phyloP scores from a whole-genome alignment of 2,113 vertebrate species.

The Oncorhynchus tshawytscha region DNA sequence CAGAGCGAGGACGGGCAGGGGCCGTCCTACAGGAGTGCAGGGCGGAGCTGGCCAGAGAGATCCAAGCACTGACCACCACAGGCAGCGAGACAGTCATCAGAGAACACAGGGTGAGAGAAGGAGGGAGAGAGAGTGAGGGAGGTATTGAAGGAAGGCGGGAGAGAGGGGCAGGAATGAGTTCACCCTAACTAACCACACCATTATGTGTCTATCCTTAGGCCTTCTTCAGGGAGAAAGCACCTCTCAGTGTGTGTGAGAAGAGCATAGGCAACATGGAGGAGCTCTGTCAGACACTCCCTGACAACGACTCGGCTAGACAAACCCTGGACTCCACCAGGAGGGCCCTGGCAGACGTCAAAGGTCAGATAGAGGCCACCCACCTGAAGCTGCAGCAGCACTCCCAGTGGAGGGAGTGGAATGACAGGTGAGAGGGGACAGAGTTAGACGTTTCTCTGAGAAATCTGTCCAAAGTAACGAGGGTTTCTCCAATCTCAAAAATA shows the following conservation, averaged over 20 bases:
- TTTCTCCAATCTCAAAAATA: neutral
- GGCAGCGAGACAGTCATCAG: constrained; percentile 85
- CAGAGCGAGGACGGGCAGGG: constrained; percentile 78
- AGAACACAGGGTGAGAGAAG: constrained; percentile 83
- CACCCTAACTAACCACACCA: no score
- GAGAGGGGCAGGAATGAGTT: no score
- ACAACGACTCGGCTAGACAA: constrained; percentile 77
- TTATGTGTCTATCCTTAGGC: constrained; percentile 64
- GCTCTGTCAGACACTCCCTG: constrained; percentile 85
- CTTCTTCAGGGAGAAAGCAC: constrained; percentile 86
- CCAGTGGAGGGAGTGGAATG: constrained; percentile 85
- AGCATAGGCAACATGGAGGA: constrained; percentile 86
- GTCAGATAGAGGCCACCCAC: constrained; percentile 74
- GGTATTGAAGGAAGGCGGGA: neutral
- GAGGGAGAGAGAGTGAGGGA: neutral
- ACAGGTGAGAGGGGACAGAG: constrained; percentile 71
- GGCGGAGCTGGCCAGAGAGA: constrained; percentile 83
- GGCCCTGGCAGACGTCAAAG: constrained; percentile 76
- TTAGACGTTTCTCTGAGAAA: no score
- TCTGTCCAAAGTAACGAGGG: neutral
- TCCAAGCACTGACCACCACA: constrained; percentile 72
- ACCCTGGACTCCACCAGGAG: constrained; percentile 67
- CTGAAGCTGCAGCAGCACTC: constrained; percentile 79
- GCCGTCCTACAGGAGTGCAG: constrained; percentile 82
- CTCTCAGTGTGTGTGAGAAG: constrained; percentile 83